Evolutionary conservation across 1,140 invertebrate species (phyloP).

Genomic region (Trichonephila clavata): DNA sequence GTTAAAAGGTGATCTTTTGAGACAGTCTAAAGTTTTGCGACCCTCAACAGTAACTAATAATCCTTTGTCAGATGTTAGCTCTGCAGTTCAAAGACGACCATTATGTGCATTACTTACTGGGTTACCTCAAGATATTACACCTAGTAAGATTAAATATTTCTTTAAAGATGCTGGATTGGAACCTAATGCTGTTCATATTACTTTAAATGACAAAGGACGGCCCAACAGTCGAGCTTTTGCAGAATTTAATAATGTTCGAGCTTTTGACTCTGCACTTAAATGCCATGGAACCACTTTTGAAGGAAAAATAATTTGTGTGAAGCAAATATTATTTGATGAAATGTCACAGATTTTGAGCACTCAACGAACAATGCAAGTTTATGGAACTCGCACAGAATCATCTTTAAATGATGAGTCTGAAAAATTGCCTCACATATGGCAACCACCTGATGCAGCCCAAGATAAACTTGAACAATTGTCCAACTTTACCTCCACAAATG

Average conservation of each 20-base stretch:
- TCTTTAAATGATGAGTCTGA: neutral
- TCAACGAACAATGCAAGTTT: conserved; percentile 8
- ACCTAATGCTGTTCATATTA: conserved; percentile 55
- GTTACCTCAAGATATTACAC: conserved; percentile 48
- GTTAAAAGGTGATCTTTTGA: neutral
- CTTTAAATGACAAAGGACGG: conserved; percentile 42
- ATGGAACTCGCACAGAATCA: neutral
- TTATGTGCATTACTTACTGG: conserved; percentile 65
- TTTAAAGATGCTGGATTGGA: conserved; percentile 20
- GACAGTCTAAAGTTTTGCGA: neutral
- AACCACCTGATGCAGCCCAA: conserved; percentile 32
- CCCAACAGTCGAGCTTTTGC: conserved; percentile 55
- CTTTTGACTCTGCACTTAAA: conserved; percentile 58
- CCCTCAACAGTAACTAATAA: neutral
- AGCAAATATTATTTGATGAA: conserved; percentile 70
- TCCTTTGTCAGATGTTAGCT: neutral
- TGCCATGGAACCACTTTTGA: conserved; percentile 49
- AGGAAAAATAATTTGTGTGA: conserved; percentile 55
- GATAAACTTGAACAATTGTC: neutral
- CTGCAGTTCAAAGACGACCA: neutral
- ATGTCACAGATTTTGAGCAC: conserved; percentile 51
- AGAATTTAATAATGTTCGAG: conserved; percentile 48
- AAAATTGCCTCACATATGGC: conserved; percentile 38
- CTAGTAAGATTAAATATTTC: neutral
- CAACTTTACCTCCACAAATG: neutral